These are phyloP conservation scores for Caerostris extrusa DNA, from an alignment of 1,140 invertebrate genomes.

Conservation along the genomic window DNA sequence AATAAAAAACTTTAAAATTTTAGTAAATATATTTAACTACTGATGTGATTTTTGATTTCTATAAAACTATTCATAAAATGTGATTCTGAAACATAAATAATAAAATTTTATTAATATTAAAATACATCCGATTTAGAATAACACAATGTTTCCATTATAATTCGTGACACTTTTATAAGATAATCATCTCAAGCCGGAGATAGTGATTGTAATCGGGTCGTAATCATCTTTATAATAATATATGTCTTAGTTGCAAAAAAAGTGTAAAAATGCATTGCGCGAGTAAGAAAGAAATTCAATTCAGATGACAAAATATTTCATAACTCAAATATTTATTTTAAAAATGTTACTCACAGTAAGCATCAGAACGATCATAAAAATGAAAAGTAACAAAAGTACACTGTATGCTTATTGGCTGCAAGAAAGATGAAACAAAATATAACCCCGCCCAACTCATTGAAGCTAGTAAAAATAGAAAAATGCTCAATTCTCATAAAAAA, in stretches of 20 bases:
- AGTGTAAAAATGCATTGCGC: neutral
- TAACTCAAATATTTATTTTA: slow-evolving; percentile 52
- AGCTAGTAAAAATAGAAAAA: too few species aligned
- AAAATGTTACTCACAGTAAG: slow-evolving; percentile 71
- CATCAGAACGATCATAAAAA: slow-evolving; percentile 71
- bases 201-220: neutral
- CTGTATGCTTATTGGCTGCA: slow-evolving; percentile 51
- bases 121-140: neutral
- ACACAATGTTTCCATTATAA: neutral
- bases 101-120: neutral
- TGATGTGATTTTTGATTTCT: too few species aligned
- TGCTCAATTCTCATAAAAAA: too few species aligned
- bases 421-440: slow-evolving; percentile 18
- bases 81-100: neutral
- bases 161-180: neutral
- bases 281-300: neutral
- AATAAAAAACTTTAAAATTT: too few species aligned
- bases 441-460: slow-evolving; percentile 63
- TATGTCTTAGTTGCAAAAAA: neutral
- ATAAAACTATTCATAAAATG: neutral
- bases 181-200: slow-evolving; percentile 40
- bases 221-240: neutral
- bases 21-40: too few species aligned
- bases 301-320: slow-evolving; percentile 5
- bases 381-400: slow-evolving; percentile 67